Conservation (phyloP, 2,797 vertebrate species). For the Mormyrus hasselquistii region DNA sequence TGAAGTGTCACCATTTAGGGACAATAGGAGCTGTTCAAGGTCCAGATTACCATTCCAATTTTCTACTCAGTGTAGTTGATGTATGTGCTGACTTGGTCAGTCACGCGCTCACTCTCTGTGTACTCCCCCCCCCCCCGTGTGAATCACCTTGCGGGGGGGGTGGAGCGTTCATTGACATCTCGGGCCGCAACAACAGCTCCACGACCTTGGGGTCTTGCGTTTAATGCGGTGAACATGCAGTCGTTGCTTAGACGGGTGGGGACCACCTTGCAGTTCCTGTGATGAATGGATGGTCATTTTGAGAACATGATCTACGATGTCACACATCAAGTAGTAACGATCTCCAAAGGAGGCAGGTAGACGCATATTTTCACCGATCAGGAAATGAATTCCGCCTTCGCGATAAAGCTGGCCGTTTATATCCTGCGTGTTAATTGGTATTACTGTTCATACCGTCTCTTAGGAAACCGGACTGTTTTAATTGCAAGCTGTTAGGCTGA, state of each 20-base stretch:
- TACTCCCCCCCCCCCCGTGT: constrained; percentile 40
- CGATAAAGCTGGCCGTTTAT: constrained; percentile 15
- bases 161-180: background rate
- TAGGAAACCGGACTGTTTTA: constrained; percentile 43
- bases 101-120: constrained; percentile 37
- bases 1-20: constrained; percentile 52
- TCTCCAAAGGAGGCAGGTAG: background rate
- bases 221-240: background rate
- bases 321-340: constrained; percentile 32
- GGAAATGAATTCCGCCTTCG: background rate
- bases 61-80: constrained; percentile 72
- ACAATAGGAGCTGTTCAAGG: constrained; percentile 68
- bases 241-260: background rate
- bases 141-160: constrained; percentile 44
- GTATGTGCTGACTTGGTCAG: constrained; percentile 62
- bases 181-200: constrained; percentile 18
- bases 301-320: background rate
- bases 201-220: constrained; percentile 52
- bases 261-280: background rate
- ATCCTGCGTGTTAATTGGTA: constrained; percentile 40
- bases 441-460: constrained; percentile 31
- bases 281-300: constrained; percentile 12
- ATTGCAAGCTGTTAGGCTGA: constrained; percentile 48
- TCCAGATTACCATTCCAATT: constrained; percentile 74
- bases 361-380: background rate